Conservation (phyloP, 30 jellyfish, hydroid and myxozoan genomes). For the Sanderia malayensis region DNA sequence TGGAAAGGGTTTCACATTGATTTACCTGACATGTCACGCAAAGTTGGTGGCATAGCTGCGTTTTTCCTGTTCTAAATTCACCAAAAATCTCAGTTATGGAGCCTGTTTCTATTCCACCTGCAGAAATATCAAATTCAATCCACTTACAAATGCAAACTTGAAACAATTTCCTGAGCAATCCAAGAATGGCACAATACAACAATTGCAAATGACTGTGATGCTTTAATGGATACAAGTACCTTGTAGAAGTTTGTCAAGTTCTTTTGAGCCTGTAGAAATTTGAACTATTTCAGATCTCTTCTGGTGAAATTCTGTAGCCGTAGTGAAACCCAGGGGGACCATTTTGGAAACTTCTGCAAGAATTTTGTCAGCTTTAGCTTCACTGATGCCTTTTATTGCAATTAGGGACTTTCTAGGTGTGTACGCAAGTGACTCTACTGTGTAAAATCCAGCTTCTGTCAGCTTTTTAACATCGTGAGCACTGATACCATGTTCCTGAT, state of each 20-base stretch:
- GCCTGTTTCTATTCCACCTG: slow-evolving; percentile 99
- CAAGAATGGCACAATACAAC: too few relatives aligned
- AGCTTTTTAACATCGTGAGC: slow-evolving; percentile 92
- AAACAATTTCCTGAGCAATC: too few relatives aligned
- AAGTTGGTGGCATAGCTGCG: slow-evolving; percentile 98
- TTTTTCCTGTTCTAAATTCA: slow-evolving; percentile 97
- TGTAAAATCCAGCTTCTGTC: slow-evolving; percentile 95
- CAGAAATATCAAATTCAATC: too few relatives aligned
- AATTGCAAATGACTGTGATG: too few relatives aligned
- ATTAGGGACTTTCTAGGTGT: slow-evolving; percentile 94
- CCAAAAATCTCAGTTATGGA: slow-evolving; percentile 98
- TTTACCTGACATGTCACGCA: slow-evolving; percentile 98
- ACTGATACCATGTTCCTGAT: slow-evolving; percentile 92
- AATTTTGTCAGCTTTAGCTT: slow-evolving; percentile 98
- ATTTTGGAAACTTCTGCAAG: slow-evolving; percentile 83
- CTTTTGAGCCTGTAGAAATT: slow-evolving; percentile 94
- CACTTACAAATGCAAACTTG: too few relatives aligned
- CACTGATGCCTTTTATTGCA: slow-evolving; percentile 97
- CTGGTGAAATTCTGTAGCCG: slow-evolving; percentile 98
- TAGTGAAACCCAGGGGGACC: slow-evolving; percentile 98
- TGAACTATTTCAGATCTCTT: slow-evolving; percentile 97
- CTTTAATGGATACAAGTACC: too few relatives aligned
- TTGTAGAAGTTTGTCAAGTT: slow-evolving; percentile 89
- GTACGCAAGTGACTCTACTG: slow-evolving; percentile 95
- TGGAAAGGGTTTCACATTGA: too few relatives aligned